Percentiles rank a stretch among this genome's conserved stretches.
Evolutionary conservation across 2,113 vertebrate genomes (phyloP).

Genomic region (Rhegmatorhina hoffmannsi): DNA sequence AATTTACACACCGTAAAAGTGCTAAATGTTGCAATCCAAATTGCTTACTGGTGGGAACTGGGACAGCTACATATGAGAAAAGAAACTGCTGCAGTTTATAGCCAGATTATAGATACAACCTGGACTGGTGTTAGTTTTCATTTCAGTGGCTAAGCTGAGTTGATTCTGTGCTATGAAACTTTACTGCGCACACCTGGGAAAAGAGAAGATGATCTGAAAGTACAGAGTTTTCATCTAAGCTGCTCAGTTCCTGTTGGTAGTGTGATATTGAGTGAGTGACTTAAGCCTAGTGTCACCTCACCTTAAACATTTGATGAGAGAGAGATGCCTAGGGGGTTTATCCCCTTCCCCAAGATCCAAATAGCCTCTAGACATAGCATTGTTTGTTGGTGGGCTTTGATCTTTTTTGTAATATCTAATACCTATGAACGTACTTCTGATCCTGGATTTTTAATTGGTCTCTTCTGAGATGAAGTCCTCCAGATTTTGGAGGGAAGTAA

Average conservation of each 20-base stretch:
- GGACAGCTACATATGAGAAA: neutral
- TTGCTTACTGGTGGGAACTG: conserved; percentile 21
- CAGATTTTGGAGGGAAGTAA: neutral
- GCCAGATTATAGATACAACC: neutral
- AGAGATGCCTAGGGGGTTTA: neutral
- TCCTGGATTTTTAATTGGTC: neutral
- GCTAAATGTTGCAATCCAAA: conserved; percentile 1
- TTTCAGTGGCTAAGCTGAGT: neutral
- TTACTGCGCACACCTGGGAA: neutral
- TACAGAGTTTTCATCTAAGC: neutral
- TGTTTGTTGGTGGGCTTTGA: neutral
- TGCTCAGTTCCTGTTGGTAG: neutral
- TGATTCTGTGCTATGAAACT: neutral
- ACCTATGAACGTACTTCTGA: neutral
- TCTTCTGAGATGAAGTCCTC: neutral
- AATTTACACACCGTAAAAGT: neutral
- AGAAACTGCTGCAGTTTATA: conserved; percentile 11
- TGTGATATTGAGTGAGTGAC: neutral
- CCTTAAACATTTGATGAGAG: neutral
- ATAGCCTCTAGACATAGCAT: neutral
- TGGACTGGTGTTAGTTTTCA: neutral
- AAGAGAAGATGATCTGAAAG: neutral
- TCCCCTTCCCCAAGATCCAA: neutral
- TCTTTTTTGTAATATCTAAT: neutral
- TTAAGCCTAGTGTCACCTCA: neutral